phyloP scores from a whole-genome alignment of 2,113 vertebrate species.

The Chaetorhynchus papuensis region DNA sequence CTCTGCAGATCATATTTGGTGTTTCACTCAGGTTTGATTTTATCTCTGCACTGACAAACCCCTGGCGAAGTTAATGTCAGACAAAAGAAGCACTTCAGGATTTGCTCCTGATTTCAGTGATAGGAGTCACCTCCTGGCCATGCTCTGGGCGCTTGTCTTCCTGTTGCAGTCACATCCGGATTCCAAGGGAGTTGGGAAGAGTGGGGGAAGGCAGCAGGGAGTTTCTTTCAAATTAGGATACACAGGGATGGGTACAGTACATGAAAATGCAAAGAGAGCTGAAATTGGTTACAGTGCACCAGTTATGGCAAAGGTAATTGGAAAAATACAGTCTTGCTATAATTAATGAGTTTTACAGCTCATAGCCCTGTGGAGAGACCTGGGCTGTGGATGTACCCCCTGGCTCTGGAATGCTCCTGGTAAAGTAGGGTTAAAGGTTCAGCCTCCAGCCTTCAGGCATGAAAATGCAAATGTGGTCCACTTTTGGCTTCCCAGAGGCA shows the following conservation, averaged over 20 bases:
- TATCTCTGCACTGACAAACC: background rate
- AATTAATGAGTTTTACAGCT: background rate
- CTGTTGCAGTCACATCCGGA: background rate
- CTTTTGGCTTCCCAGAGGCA: background rate
- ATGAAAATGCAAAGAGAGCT: background rate
- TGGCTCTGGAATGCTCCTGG: background rate
- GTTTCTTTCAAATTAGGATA: background rate
- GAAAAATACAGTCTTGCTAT: background rate
- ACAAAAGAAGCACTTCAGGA: background rate
- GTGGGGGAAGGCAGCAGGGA: rapidly evolving
- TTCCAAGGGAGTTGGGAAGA: background rate
- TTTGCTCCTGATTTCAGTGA: background rate
- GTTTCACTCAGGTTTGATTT: background rate
- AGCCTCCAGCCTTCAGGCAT: background rate
- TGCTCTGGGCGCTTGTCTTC: background rate
- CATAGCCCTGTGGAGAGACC: background rate
- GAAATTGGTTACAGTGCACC: background rate
- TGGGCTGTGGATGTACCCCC: background rate
- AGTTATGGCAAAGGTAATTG: background rate
- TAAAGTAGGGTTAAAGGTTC: background rate
- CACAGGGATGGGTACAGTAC: background rate
- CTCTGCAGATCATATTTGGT: background rate
- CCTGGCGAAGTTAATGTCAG: rapidly evolving
- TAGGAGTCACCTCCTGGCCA: background rate
- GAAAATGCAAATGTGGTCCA: background rate